These are phyloP conservation scores for Mellivora capensis DNA, from an alignment of 2,113 vertebrate species.

Conservation along the genomic window DNA sequence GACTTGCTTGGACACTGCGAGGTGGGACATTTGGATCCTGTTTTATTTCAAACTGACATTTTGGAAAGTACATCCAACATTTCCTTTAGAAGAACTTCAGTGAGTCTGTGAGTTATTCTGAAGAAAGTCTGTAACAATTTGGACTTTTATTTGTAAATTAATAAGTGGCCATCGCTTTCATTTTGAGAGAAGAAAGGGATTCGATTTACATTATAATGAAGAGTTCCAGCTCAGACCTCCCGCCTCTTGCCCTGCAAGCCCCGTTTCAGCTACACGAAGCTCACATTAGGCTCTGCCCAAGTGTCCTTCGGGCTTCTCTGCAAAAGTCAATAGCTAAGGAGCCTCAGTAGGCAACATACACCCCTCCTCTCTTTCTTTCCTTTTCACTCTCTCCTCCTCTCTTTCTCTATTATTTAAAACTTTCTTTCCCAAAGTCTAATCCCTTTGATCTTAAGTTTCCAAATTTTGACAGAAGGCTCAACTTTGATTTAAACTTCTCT, in stretches of 20 bases:
- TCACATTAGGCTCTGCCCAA: neutral
- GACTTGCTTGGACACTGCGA: conserved; percentile 63
- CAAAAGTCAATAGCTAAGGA: neutral
- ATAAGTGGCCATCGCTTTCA: neutral
- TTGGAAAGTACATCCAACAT: neutral
- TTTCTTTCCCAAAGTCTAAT: neutral
- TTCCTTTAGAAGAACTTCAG: conserved; percentile 34
- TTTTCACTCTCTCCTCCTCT: neutral
- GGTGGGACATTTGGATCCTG: conserved; percentile 71
- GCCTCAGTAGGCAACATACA: neutral
- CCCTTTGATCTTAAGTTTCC: neutral
- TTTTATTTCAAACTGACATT: conserved; percentile 69
- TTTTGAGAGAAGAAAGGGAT: neutral
- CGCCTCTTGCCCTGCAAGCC: neutral
- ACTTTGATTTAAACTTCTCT: neutral
- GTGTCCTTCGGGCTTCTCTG: accelerated
- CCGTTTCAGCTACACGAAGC: accelerated
- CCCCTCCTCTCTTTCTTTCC: neutral
- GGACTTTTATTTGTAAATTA: neutral
- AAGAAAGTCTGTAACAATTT: neutral
- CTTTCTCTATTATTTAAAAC: neutral
- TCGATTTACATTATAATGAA: neutral
- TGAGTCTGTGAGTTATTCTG: neutral
- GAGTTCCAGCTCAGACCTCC: neutral
- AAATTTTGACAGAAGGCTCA: neutral